Percentiles rank a stretch among this genome's conserved stretches.
These are phyloP conservation scores for Clitarchus hookeri DNA, from an alignment of 2,888 invertebrate genomes.

Conservation along the genomic window DNA sequence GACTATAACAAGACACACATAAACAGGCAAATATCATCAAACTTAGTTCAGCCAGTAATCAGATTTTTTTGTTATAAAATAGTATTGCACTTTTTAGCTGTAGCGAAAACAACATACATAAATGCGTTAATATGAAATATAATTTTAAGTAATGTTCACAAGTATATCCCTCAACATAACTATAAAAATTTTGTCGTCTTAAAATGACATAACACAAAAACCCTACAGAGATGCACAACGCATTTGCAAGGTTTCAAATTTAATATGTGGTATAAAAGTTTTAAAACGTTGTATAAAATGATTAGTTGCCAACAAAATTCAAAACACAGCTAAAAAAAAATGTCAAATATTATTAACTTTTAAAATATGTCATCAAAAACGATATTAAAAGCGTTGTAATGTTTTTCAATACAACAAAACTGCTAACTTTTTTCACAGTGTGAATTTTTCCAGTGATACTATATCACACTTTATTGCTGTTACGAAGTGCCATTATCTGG, in stretches of 20 bases:
- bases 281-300: neutral
- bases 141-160: neutral
- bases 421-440: too few species aligned
- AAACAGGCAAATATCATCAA: neutral
- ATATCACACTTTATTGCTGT: too few species aligned
- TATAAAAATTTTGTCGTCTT: neutral
- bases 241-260: neutral
- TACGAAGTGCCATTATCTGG: too few species aligned
- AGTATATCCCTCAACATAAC: neutral
- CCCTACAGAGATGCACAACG: neutral
- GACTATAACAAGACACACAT: neutral
- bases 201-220: too few species aligned
- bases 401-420: too few species aligned
- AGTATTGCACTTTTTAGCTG: conserved; percentile 2
- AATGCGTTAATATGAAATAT: neutral
- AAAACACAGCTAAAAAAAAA: too few species aligned
- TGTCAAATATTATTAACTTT: too few species aligned
- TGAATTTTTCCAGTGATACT: too few species aligned
- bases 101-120: neutral
- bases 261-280: neutral
- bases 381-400: too few species aligned
- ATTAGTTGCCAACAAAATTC: neutral
- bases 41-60: neutral
- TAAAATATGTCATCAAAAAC: too few species aligned
- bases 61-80: neutral